Base-by-base conservation (phyloP, 2,888 invertebrate species). In the Rhimphoctona megacephalus region DNA sequence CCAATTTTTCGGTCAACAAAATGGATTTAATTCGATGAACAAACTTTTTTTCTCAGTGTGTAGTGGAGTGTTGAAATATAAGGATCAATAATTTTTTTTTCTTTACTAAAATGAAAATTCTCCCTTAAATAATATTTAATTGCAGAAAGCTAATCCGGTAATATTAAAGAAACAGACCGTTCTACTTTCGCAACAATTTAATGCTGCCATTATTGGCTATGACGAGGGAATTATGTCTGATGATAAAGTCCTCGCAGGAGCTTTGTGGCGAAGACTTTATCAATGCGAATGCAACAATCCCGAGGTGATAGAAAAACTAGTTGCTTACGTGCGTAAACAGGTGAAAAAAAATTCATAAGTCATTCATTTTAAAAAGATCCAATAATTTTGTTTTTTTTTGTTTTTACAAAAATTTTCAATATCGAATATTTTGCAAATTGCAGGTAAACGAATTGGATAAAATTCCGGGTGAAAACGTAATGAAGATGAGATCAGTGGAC, bases 231-330 rank as follows among this genome's bases (percentile, higher is more conserved):
- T 98, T 22, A 95, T 96, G 90, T 95, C 95, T 19, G 96, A 97
- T 92, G 99, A 99, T 92, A 96, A 95, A 90, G 95, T 97, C 8
- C 93, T 99, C 88, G 98, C 98, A 46, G 96, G 96, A 33, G 97
- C 98, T 0, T 90, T 99, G 19, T 99, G 99, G 99, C 96, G 98
- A 89, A 96, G 97, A 88, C 96, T 98, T 92, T 97, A 98, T 90
- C 96, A 96, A 89, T 95, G 95, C 90, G 94, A 96, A 61, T 95
- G 96, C 90, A 95, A 96, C n/a, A 95, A 97, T 90, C 96, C 96
- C 19, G 95, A 95, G 88, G 92, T 96, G 85, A 91, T 98, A 85
- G 98, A 98, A 91, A 95, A 94, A 78, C 94, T 98, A 90, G 96
- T 98, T 0, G 95, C 95, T 92, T 98, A 97, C 92, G 95, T 98